Evolutionary conservation across 2,113 vertebrate species (phyloP).

Genomic region (Tragelaphus buxtoni): DNA sequence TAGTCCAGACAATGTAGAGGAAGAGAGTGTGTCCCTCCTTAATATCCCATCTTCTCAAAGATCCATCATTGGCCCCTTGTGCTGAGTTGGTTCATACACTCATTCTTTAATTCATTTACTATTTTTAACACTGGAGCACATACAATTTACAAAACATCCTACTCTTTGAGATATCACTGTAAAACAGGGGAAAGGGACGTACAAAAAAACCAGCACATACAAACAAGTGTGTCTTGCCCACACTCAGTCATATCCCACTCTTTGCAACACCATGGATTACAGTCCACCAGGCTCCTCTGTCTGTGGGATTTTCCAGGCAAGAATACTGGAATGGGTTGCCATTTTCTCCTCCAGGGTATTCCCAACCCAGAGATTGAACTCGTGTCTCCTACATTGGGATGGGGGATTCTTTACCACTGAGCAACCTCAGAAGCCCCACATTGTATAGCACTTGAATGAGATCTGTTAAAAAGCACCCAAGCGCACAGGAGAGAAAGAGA

Average conservation of each 20-base stretch:
- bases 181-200: not conserved
- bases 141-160: not conserved
- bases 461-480: not conserved
- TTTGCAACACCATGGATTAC: not conserved
- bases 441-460: not conserved
- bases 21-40: not conserved
- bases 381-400: not conserved
- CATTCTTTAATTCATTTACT: not conserved
- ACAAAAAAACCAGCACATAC: not conserved
- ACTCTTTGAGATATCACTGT: not conserved
- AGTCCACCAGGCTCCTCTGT: not conserved
- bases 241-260: not conserved
- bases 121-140: not conserved
- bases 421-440: not conserved
- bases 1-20: not conserved
- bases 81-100: not conserved
- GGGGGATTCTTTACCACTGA: not conserved
- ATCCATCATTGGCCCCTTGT: not conserved
- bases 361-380: not conserved
- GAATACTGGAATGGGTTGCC: not conserved
- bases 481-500: not conserved
- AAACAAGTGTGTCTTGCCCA: not conserved
- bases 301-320: not conserved
- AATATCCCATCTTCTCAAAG: not conserved
- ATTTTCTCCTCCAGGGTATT: not conserved